A percentile compares a stretch with the other conserved stretches of the same genome.
Conservation (phyloP, 2,113 vertebrate species). For the Rafetus swinhoei region DNA sequence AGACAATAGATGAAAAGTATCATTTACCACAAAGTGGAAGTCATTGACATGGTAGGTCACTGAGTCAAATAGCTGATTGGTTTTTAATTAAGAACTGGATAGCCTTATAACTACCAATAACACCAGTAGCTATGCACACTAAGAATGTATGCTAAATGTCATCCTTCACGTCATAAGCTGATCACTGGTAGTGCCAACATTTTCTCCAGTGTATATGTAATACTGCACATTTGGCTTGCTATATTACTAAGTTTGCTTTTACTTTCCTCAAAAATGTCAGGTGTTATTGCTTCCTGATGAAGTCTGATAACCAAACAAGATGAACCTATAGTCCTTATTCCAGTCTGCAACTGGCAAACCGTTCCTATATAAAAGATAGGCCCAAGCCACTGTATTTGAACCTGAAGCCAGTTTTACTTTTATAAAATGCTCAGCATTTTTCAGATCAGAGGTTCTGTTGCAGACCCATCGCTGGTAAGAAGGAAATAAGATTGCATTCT, state of each 20-base stretch:
- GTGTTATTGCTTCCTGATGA: neutral
- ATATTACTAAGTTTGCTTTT: neutral
- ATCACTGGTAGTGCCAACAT: neutral
- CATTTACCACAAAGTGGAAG: fast-evolving
- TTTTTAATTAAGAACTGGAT: neutral
- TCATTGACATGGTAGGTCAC: neutral
- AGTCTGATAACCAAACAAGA: neutral
- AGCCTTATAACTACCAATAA: neutral
- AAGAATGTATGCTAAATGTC: neutral
- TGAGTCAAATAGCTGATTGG: neutral
- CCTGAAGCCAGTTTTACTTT: neutral
- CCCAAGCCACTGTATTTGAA: fast-evolving
- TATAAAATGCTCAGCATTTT: neutral
- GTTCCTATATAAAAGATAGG: neutral
- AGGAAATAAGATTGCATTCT: neutral
- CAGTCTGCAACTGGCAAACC: fast-evolving
- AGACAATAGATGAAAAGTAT: neutral
- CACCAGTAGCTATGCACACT: neutral
- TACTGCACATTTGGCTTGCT: neutral
- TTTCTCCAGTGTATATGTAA: neutral
- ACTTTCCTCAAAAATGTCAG: neutral
- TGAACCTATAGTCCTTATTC: neutral
- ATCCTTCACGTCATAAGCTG: neutral
- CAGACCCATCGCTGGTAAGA: neutral
- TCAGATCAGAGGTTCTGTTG: neutral